Evolutionary conservation across 2,797 vertebrate species (phyloP).

Genomic region (Oreochromis grahami): DNA sequence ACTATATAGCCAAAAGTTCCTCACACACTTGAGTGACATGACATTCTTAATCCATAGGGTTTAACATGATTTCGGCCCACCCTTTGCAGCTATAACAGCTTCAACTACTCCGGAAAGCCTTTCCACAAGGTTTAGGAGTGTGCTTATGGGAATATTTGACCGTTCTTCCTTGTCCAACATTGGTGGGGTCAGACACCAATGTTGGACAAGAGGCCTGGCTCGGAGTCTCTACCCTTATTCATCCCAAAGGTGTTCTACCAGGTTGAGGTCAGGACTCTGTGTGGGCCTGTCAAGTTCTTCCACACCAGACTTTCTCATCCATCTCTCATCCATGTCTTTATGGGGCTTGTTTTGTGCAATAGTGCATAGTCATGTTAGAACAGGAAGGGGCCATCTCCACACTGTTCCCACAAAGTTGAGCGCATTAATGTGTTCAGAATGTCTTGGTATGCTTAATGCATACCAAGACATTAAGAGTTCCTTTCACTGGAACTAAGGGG

Average conservation of each 20-base stretch:
- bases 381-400: neutral
- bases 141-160: neutral
- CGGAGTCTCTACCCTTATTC: neutral
- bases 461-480: neutral
- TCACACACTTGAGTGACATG: accelerated
- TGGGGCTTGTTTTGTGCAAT: neutral
- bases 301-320: neutral
- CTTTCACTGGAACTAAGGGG: neutral
- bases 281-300: neutral
- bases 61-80: neutral
- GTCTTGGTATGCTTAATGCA: neutral
- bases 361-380: neutral
- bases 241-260: neutral
- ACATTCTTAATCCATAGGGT: neutral
- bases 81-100: neutral
- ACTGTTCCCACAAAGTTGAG: accelerated
- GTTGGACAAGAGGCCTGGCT: neutral
- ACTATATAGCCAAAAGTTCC: neutral
- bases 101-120: neutral
- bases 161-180: neutral
- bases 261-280: neutral
- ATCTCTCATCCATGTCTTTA: neutral
- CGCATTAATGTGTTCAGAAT: neutral
- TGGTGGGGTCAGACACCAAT: neutral
- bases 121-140: neutral